Conservation (phyloP, 2,888 invertebrate species). For the Entomobrya multifasciata region DNA sequence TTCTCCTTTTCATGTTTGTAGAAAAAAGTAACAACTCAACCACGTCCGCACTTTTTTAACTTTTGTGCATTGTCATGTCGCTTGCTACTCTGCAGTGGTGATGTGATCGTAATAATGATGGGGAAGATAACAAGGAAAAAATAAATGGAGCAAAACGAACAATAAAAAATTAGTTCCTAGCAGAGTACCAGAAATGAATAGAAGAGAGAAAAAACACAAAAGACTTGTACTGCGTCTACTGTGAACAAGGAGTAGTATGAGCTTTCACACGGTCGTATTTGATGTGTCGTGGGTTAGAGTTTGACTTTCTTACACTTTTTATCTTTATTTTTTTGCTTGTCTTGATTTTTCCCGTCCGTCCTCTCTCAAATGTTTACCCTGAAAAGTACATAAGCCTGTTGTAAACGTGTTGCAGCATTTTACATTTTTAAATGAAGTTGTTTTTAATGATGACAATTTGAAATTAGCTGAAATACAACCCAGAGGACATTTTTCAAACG, state of each 20-base stretch:
- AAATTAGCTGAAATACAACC: conserved; percentile 37
- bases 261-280: too few relatives aligned
- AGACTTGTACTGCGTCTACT: too few relatives aligned
- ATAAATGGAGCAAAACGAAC: conserved; percentile 37
- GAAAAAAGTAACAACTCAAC: not conserved
- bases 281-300: not conserved
- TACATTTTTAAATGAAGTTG: not conserved
- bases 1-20: not conserved
- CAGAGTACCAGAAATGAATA: not conserved
- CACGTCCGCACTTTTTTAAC: not conserved
- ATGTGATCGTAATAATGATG: conserved; percentile 16
- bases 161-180: conserved; percentile 26
- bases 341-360: too few relatives aligned
- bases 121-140: conserved; percentile 11
- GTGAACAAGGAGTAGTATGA: too few relatives aligned
- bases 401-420: not conserved
- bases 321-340: not conserved
- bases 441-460: conserved; percentile 55
- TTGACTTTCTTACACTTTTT: not conserved
- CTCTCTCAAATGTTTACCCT: not conserved
- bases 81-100: not conserved
- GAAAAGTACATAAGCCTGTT: not conserved
- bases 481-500: not conserved
- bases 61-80: not conserved
- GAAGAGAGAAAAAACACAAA: not conserved